These are phyloP conservation scores for Pterois miles DNA, from an alignment of 2,797 vertebrate genomes.

Conservation along the genomic window DNA sequence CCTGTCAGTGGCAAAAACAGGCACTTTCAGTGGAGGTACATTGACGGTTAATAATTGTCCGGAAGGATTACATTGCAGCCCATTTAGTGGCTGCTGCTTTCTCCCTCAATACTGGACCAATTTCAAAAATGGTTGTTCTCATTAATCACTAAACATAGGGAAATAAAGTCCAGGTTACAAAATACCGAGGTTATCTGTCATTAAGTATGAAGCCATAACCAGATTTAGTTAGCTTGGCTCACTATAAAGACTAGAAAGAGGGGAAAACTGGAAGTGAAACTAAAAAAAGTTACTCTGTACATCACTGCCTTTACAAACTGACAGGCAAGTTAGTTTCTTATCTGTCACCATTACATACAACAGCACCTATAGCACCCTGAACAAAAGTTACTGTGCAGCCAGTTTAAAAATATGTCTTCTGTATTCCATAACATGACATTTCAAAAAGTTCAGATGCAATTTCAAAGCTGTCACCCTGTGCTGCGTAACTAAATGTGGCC, in stretches of 20 bases:
- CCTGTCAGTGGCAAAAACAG: no score
- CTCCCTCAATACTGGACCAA: not conserved
- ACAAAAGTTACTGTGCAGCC: not conserved
- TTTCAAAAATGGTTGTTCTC: not conserved
- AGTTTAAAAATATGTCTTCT: not conserved
- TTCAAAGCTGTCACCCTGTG: conserved; percentile 6
- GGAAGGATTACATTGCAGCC: not conserved
- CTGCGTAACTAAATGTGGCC: conserved; percentile 22
- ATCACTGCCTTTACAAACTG: not conserved
- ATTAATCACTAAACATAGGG: no score
- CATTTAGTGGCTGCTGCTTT: not conserved
- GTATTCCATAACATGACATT: conserved; percentile 32
- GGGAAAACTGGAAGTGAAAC: not conserved
- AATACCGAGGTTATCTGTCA: not conserved
- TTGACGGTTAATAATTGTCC: no score
- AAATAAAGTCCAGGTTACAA: not conserved
- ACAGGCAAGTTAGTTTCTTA: not conserved
- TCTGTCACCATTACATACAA: not conserved
- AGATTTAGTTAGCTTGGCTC: not conserved
- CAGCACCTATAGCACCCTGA: not conserved
- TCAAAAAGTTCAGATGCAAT: conserved; percentile 16
- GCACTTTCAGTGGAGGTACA: no score
- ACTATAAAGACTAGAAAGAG: not conserved
- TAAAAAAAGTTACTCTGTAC: not conserved
- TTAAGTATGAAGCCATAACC: not conserved